Evolutionary conservation across 2,888 invertebrate genomes (phyloP), one percentile per base, ranked within the genome.

Genomic region (Bibio marci): DNA sequence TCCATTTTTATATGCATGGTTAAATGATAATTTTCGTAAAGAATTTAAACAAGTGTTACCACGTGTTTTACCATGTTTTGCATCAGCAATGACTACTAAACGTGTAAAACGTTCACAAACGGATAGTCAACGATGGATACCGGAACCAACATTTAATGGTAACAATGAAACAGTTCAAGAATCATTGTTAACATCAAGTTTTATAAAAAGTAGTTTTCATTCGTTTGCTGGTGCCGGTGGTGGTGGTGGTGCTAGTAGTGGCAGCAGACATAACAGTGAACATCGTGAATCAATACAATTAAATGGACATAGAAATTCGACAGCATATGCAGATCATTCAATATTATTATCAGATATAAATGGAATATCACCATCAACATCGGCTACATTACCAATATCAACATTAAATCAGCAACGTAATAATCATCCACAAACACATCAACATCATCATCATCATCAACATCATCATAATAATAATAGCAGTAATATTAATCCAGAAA

Each of bases 1-100:
- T 58, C 88, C 88, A 0, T 83, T 91, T 55, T 71, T 90, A 37
- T 91, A 91, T 62, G 88, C 88, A 13, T 91, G 88, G 87, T 77
- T 91, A 69, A 92, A 91, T 60, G 88, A 87, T 15, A 43, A 43
- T 28, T 90, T 88, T 55, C 71, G 86, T 25, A 86, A 86, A 55
- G 86, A 87, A 57, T 86, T 87, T 57, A 81, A 77, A 52, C 72
- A 73, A 58, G 66, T 79, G 46, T 63, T 70, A 42, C 70, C 70
- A 2, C n/a, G n/a, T n/a, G n/a, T n/a, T n/a, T 63, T 70, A 42
- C 70, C 70, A 1, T 69, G 69, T 46, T 67, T 41, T 14, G 30
- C 32, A 33, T 25, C 37, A 22, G 25, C 32, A 11, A 3, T 4
- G 2, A 10, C 8, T 25, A 15, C 11, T 10, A 53, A 32, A 55